A percentile compares a stretch with the other conserved stretches of the same genome.
phyloP scores from a whole-genome alignment of 2,113 vertebrate genomes.

The Glareola pratincola region DNA sequence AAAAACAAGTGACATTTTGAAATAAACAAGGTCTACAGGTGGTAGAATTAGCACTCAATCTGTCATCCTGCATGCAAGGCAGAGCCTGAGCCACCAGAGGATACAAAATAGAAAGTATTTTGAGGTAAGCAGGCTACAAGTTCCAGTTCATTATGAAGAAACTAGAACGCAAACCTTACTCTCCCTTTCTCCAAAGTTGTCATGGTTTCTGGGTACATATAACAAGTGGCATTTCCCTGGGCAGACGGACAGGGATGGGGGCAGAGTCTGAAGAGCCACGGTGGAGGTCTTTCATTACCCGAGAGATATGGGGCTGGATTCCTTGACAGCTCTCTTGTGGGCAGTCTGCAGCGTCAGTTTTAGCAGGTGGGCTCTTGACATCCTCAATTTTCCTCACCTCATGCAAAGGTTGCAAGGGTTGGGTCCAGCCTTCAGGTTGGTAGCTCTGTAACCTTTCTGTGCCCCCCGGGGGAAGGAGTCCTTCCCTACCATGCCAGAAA shows the following conservation, averaged over 20 bases:
- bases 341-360: background rate
- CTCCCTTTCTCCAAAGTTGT: background rate
- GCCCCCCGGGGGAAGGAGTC: background rate
- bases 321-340: background rate
- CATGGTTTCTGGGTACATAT: accelerated
- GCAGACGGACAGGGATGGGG: background rate
- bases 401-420: background rate
- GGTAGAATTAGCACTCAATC: constrained; percentile 59
- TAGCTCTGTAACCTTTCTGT: background rate
- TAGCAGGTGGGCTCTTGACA: background rate
- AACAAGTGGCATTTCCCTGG: background rate
- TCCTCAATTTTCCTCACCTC: background rate
- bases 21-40: constrained; percentile 60
- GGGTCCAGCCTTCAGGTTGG: background rate
- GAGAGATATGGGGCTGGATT: background rate
- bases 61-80: constrained; percentile 19
- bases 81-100: background rate
- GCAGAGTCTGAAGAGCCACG: background rate
- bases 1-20: constrained; percentile 58
- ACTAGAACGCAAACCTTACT: background rate
- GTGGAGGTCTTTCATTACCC: background rate
- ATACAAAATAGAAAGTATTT: background rate
- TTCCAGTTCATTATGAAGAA: background rate
- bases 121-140: background rate
- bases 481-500: background rate